phyloP scores from a whole-genome alignment of 2,797 vertebrate species.

The Salarias fasciatus region DNA sequence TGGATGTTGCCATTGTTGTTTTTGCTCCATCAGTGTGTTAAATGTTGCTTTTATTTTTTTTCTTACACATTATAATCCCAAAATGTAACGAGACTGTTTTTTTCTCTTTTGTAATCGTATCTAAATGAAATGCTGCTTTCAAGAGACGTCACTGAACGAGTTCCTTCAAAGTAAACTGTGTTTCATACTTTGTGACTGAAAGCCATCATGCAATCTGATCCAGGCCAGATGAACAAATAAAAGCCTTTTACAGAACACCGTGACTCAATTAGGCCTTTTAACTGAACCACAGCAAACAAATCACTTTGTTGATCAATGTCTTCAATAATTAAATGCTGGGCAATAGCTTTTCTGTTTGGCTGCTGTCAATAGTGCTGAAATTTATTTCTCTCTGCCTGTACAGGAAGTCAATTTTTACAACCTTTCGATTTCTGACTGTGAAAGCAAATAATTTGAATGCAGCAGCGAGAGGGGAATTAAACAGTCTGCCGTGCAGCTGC shows the following conservation, averaged over 20 bases:
- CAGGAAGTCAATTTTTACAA: constrained; percentile 90
- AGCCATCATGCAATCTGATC: constrained; percentile 57
- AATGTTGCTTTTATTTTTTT: constrained; percentile 13
- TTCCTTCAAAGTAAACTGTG: constrained; percentile 35
- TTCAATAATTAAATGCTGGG: constrained; percentile 90
- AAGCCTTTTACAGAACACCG: constrained; percentile 64
- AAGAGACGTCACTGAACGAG: constrained; percentile 34
- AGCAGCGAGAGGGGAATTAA: constrained; percentile 70
- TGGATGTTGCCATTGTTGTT: constrained; percentile 9
- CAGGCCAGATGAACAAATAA: constrained; percentile 75
- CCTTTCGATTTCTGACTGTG: constrained; percentile 86
- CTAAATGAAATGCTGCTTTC: constrained; percentile 32
- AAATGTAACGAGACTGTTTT: neutral
- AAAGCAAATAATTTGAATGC: constrained; percentile 88
- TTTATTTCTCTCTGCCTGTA: constrained; percentile 83
- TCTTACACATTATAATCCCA: neutral
- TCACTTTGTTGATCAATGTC: constrained; percentile 87
- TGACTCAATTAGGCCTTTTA: constrained; percentile 82
- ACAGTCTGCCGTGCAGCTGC: constrained; percentile 67
- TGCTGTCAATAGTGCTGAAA: constrained; percentile 82
- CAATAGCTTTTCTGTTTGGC: constrained; percentile 85
- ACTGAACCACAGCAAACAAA: constrained; percentile 80
- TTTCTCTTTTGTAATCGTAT: constrained; percentile 24
- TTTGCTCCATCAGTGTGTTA: constrained; percentile 7
- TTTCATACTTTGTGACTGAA: constrained; percentile 28